phyloP scores from a whole-genome alignment of 2,113 vertebrate genomes.

The Crypturellus undulatus region DNA sequence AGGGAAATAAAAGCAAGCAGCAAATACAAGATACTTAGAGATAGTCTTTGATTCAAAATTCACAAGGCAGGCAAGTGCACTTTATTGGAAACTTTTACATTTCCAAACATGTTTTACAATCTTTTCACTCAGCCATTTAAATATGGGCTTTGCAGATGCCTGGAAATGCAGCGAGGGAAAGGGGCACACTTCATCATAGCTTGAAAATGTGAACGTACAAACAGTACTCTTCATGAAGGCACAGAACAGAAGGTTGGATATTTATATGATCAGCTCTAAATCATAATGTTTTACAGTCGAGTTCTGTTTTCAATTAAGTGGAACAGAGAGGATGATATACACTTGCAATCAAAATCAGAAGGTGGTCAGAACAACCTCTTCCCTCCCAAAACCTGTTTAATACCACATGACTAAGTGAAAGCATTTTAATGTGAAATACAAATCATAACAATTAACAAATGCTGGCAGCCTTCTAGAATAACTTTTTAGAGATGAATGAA shows the following conservation, averaged over 20 bases:
- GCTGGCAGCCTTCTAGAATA: background rate
- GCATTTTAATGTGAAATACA: background rate
- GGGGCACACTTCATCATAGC: constrained; percentile 21
- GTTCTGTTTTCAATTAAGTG: constrained; percentile 51
- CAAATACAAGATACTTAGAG: background rate
- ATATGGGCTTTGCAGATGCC: constrained; percentile 39
- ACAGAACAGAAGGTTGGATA: constrained; percentile 66
- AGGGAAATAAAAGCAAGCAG: constrained; percentile 25
- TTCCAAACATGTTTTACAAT: constrained; percentile 47
- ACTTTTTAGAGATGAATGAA: background rate
- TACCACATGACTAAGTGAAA: background rate
- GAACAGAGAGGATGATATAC: background rate
- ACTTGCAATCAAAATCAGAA: constrained; percentile 10
- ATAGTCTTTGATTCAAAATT: constrained; percentile 16
- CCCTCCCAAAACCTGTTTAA: background rate
- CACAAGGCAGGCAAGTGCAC: constrained; percentile 28
- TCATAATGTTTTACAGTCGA: constrained; percentile 38
- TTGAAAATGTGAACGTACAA: constrained; percentile 44
- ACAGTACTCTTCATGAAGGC: constrained; percentile 45
- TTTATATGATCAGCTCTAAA: constrained; percentile 62
- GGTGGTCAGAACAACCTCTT: background rate
- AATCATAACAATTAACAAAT: background rate
- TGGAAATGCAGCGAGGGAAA: constrained; percentile 19
- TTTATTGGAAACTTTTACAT: constrained; percentile 36
- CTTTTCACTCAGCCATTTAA: constrained; percentile 43